phyloP scores from a whole-genome alignment of 2,888 invertebrate species.

The Xestoiulus laeticollis region DNA sequence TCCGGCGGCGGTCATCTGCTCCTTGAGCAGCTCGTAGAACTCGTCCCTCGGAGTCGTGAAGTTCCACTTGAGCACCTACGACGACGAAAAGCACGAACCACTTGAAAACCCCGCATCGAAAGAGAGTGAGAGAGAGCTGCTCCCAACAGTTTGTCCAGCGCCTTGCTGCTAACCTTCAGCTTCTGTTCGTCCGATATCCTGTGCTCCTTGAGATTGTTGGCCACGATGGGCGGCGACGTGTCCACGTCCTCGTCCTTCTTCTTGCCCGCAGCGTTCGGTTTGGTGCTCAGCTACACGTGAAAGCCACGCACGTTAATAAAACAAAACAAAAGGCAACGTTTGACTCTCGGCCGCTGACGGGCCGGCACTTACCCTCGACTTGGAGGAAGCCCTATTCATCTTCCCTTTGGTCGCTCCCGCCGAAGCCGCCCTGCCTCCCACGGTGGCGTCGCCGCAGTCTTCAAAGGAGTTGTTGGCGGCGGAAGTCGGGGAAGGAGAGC shows the following conservation, averaged over 20 bases:
- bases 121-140: no score
- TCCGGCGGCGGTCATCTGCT: conserved; percentile 88
- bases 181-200: conserved; percentile 93
- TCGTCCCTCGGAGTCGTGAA: conserved; percentile 93
- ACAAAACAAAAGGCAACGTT: no score
- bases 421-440: background rate
- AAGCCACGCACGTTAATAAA: background rate
- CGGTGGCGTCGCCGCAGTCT: background rate
- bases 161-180: conserved; percentile 76
- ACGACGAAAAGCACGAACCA: background rate
- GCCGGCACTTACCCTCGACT: conserved; percentile 54
- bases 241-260: conserved; percentile 88
- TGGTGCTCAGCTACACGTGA: background rate
- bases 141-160: no score
- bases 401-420: background rate
- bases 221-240: conserved; percentile 77
- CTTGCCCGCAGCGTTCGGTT: background rate
- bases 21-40: conserved; percentile 89
- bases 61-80: conserved; percentile 84
- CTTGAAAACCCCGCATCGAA: background rate
- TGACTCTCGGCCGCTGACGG: no score
- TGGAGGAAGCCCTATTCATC: conserved; percentile 55
- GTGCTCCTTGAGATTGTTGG: conserved; percentile 89
- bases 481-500: conserved; percentile 55
- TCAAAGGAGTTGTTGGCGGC: conserved; percentile 58